Evolutionary conservation across 2,113 vertebrate genomes (phyloP), one percentile per base, ranked within the genome.

Genomic region (Colinus virginianus): DNA sequence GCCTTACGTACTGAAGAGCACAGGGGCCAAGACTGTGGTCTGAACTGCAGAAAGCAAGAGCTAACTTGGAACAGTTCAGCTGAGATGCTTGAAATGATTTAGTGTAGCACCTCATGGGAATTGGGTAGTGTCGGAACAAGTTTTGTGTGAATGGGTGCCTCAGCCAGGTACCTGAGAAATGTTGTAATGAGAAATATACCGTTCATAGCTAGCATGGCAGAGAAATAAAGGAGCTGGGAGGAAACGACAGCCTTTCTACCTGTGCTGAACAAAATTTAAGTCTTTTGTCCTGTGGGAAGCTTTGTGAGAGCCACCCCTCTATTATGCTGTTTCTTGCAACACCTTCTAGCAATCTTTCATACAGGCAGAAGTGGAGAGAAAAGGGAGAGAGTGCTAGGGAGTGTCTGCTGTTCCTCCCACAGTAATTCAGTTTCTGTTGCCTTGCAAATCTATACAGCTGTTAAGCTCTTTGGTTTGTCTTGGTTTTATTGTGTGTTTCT

Each of bases 101-200:
- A 14, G 3, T 13, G 13, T 43, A 19, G 8, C 9, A 14, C 12
- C 38, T 63, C 9, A 3, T 28, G 42, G 42, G 36, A 81, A 49
- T 25, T 0, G 7, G 7, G 19, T 4, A 0, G 12, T 45, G 48
- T 28, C 2, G 56, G 30, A 32, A 12, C 10, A 7, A 21, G 1
- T 63, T 84, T 53, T 38, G 21, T 6, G 8, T 1, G 10, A 19
- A 15, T 76, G 53, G 13, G 1, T 21, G 3, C 11, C 26, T 48
- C 19, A 55, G 38, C 32, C 32, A 28, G 46, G 5, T 8, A 10
- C 6, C 34, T 51, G 51, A 36, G 42, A 59, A 21, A 34, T 2
- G 1, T 6, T 25, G 16, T 36, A 49, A 42, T 19, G 15, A 64
- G 30, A 80, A 76, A 38, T 46, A 4, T 62, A 20, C 14, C 15